Evolutionary conservation across 2,888 invertebrate genomes (phyloP).

Genomic region (Plebejus argus): DNA sequence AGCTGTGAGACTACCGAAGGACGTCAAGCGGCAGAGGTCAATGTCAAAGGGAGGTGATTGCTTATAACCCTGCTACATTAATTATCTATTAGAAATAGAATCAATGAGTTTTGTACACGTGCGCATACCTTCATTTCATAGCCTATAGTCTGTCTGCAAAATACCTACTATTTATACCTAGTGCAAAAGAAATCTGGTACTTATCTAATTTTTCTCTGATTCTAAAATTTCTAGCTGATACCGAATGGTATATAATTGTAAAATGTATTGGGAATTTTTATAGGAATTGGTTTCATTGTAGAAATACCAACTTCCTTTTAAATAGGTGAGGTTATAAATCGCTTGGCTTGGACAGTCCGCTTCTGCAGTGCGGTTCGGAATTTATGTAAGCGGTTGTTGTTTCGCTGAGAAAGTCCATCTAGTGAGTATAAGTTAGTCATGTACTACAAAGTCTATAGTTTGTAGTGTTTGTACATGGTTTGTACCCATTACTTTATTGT

Average conservation of each 20-base stretch:
- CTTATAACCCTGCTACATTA: not conserved
- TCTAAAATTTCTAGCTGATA: too few species aligned
- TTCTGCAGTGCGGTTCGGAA: not conserved
- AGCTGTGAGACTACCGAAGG: not conserved
- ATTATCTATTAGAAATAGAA: not conserved
- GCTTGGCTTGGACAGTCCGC: not conserved
- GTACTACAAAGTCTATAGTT: not conserved
- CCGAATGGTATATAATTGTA: not conserved
- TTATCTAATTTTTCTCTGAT: too few species aligned
- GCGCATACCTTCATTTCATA: not conserved
- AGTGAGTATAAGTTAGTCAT: not conserved
- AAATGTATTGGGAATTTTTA: not conserved
- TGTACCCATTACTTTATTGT: too few species aligned
- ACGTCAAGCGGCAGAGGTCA: slow-evolving; percentile 4
- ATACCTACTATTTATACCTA: not conserved
- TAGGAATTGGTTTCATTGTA: not conserved
- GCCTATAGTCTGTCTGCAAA: not conserved
- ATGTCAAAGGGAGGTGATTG: not conserved
- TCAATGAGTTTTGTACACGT: not conserved
- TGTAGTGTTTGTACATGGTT: not conserved
- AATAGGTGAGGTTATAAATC: not conserved
- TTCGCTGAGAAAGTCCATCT: not conserved
- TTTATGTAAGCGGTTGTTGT: not conserved
- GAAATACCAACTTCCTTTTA: not conserved
- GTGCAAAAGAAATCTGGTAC: too few species aligned